A percentile compares a stretch with the other conserved stretches of the same genome.
Evolutionary conservation across 2,888 invertebrate species (phyloP).

Genomic region (Drosophila mayaguana): DNA sequence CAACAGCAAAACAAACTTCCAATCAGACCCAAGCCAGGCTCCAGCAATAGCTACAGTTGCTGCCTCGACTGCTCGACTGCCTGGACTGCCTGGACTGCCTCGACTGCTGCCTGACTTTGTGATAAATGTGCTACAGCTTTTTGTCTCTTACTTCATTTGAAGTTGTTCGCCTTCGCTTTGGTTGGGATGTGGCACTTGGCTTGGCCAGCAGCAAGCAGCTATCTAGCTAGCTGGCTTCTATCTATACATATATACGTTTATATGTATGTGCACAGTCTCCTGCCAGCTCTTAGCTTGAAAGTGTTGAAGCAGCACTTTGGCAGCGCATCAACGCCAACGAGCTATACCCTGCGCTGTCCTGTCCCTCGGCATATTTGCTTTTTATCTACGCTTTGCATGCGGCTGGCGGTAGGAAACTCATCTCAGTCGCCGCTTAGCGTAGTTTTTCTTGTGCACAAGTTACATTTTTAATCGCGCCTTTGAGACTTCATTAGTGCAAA

Average conservation of each 20-base stretch:
- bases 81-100: constrained; percentile 29
- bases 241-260: too few species aligned
- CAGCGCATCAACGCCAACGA: constrained; percentile 76
- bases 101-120: constrained; percentile 70
- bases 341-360: constrained; percentile 25
- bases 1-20: constrained; percentile 79
- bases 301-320: constrained; percentile 81
- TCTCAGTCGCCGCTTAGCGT: constrained; percentile 51
- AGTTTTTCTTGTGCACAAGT: constrained; percentile 73
- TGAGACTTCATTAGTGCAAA: constrained; percentile 79
- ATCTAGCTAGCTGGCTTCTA: constrained; percentile 3
- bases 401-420: constrained; percentile 34
- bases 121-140: constrained; percentile 80
- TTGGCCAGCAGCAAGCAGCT: constrained; percentile 23
- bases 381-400: constrained; percentile 75
- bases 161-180: constrained; percentile 42
- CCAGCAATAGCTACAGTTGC: constrained; percentile 27
- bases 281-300: constrained; percentile 57
- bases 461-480: constrained; percentile 80
- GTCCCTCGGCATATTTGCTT: constrained; percentile 71
- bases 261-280: background rate
- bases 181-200: constrained; percentile 12
- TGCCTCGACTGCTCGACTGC: constrained; percentile 14
- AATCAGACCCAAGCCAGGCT: constrained; percentile 72
- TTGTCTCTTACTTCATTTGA: constrained; percentile 80